Evolutionary conservation across 2,113 vertebrate genomes (phyloP).

Genomic region (Colius striatus): DNA sequence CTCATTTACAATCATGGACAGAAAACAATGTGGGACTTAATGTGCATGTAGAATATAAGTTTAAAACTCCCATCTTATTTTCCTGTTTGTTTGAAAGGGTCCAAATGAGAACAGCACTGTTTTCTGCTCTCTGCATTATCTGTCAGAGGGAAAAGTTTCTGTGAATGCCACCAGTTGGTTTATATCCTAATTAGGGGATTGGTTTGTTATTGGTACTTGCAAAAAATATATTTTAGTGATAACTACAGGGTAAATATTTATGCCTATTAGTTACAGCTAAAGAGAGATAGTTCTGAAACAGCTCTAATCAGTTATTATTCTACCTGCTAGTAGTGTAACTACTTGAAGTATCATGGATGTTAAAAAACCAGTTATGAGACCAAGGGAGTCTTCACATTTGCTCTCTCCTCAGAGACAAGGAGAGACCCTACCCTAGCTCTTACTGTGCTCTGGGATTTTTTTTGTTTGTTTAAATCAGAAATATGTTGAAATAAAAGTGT

Average conservation of each 20-base stretch:
- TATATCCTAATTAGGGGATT: constrained; percentile 69
- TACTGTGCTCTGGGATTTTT: not conserved
- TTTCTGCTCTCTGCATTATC: constrained; percentile 39
- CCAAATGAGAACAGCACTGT: constrained; percentile 46
- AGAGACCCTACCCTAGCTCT: not conserved
- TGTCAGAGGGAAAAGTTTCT: constrained; percentile 40
- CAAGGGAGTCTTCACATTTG: not conserved
- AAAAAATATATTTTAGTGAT: constrained; percentile 74
- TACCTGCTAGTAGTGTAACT: constrained; percentile 3
- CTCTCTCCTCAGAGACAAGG: not conserved
- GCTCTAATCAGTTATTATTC: not conserved
- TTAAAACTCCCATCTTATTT: constrained; percentile 1
- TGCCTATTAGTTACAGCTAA: constrained; percentile 50
- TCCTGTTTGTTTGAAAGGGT: constrained; percentile 23
- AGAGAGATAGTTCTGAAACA: constrained; percentile 42
- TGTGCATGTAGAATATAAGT: not conserved
- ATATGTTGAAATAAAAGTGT: not conserved
- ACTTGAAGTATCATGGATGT: not conserved
- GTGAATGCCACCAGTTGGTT: constrained; percentile 65
- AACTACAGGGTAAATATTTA: constrained; percentile 75
- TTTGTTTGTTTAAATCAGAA: not conserved
- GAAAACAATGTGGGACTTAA: constrained; percentile 33
- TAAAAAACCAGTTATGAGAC: not conserved
- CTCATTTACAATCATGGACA: not conserved
- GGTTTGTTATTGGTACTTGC: constrained; percentile 55